Evolutionary conservation across 2,113 vertebrate species (phyloP).

Genomic region (Bubo blakistoni): DNA sequence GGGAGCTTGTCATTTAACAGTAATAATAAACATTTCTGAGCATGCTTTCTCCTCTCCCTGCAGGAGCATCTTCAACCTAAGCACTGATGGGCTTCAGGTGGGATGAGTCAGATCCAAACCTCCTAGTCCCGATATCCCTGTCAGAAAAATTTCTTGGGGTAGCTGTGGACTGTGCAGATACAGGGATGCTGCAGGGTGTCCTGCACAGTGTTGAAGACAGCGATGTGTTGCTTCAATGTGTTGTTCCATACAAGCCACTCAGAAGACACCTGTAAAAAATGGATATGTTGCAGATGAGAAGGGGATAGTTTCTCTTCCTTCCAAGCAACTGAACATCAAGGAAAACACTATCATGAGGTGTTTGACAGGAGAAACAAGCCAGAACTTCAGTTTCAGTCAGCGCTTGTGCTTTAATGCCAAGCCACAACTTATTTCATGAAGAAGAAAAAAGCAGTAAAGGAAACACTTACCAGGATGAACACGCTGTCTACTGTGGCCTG

Average conservation of each 20-base stretch:
- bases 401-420: background rate
- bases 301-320: background rate
- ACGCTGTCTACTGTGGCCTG: background rate
- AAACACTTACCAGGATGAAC: slow-evolving; percentile 6
- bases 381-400: background rate
- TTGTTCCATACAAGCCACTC: background rate
- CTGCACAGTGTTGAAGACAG: background rate
- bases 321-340: background rate
- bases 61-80: background rate
- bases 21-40: background rate
- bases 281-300: background rate
- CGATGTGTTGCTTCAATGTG: rapidly evolving
- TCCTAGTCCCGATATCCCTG: background rate
- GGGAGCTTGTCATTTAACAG: background rate
- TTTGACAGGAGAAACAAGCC: slow-evolving; percentile 36
- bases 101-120: background rate
- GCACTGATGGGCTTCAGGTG: background rate
- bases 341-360: background rate
- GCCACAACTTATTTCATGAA: background rate
- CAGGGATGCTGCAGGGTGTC: background rate
- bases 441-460: background rate
- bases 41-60: background rate
- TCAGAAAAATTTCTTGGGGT: background rate
- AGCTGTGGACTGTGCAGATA: background rate
- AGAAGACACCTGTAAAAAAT: background rate